phyloP scores from a whole-genome alignment of 2,113 vertebrate species.

The Lepisosteus osseus region DNA sequence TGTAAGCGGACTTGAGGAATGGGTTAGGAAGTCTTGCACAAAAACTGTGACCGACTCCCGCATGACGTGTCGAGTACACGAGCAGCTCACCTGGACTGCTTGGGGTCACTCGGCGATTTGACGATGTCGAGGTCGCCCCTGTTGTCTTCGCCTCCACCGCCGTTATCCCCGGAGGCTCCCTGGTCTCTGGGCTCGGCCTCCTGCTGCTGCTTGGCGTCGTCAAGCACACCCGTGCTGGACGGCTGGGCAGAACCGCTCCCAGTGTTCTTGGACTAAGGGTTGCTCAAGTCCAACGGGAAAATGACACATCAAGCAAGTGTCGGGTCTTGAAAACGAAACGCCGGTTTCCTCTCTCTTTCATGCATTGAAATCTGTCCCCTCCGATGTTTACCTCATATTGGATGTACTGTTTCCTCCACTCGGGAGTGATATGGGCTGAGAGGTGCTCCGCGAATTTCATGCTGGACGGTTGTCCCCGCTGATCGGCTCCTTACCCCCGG shows the following conservation, averaged over 20 bases:
- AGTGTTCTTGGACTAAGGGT: slow-evolving; percentile 27
- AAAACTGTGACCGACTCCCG: no score
- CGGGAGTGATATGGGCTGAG: slow-evolving; percentile 94
- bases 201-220: slow-evolving; percentile 23
- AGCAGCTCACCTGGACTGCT: slow-evolving; percentile 82
- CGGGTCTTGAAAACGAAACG: no score
- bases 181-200: slow-evolving; percentile 46
- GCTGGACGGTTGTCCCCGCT: slow-evolving; percentile 47
- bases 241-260: slow-evolving; percentile 29
- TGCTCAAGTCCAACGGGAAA: no score
- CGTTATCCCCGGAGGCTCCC: neutral
- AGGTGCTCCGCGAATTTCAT: slow-evolving; percentile 99
- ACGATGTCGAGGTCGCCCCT: slow-evolving; percentile 75
- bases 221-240: slow-evolving; percentile 41
- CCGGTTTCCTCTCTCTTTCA: no score
- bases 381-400: slow-evolving; percentile 84
- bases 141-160: slow-evolving; percentile 35
- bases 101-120: slow-evolving; percentile 92
- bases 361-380: no score
- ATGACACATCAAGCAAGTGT: no score
- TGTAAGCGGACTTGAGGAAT: no score
- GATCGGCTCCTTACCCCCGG: slow-evolving; percentile 43
- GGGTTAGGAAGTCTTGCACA: no score
- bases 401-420: slow-evolving; percentile 98
- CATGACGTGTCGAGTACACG: no score